These are phyloP conservation scores for Coilia nasus DNA, from an alignment of 2,797 vertebrate genomes.

Conservation along the genomic window DNA sequence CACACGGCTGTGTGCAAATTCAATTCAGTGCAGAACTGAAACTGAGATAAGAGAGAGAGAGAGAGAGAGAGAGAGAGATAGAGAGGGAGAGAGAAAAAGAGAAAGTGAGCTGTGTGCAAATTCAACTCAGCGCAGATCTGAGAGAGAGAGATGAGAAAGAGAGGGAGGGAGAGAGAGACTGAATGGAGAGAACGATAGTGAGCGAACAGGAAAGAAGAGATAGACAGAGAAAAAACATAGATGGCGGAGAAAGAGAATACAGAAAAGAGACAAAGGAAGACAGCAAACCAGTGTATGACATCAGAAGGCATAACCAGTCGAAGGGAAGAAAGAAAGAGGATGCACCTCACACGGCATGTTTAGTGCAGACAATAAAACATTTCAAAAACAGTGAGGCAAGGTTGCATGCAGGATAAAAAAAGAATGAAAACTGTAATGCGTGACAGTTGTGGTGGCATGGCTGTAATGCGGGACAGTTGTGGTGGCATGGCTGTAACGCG, in stretches of 20 bases:
- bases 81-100: constrained; percentile 53
- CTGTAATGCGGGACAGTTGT: no score
- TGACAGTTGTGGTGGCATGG: no score
- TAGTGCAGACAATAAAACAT: no score
- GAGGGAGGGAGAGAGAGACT: constrained; percentile 26
- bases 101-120: no score
- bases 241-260: not conserved
- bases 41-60: constrained; percentile 57
- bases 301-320: not conserved
- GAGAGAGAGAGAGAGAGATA: constrained; percentile 52
- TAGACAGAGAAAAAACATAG: no score
- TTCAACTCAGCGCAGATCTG: no score
- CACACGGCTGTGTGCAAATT: not conserved
- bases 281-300: not conserved
- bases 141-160: not conserved
- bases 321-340: not conserved
- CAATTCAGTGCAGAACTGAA: not conserved
- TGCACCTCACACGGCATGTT: no score
- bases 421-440: no score
- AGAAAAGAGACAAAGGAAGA: not conserved
- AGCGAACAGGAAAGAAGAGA: no score
- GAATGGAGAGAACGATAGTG: not conserved
- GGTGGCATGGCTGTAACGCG: no score
- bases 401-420: not conserved
- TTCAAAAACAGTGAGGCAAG: not conserved